phyloP scores from a whole-genome alignment of 2,888 invertebrate species.

The Halocaridina rubra region DNA sequence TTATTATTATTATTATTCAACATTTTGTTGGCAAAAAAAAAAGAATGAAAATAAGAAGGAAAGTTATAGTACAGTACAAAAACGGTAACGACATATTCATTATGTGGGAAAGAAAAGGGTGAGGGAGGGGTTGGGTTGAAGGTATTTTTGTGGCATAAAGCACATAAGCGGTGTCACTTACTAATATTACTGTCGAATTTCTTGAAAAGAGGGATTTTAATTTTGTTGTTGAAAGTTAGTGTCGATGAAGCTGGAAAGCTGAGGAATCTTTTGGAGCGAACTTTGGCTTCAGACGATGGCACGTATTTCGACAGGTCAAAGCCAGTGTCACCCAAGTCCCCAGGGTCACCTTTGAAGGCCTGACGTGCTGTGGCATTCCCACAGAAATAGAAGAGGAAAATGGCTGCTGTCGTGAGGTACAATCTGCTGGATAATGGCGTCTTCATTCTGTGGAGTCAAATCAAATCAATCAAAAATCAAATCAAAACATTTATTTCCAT shows the following conservation, averaged over 20 bases:
- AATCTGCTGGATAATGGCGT: not conserved
- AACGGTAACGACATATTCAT: too few relatives aligned
- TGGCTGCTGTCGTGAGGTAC: not conserved
- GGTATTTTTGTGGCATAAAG: too few relatives aligned
- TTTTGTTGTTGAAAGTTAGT: constrained; percentile 40
- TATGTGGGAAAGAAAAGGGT: too few relatives aligned
- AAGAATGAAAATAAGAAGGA: too few relatives aligned
- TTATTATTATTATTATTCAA: too few relatives aligned
- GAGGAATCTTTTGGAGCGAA: constrained; percentile 47
- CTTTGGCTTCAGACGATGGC: constrained; percentile 8
- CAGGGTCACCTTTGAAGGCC: constrained; percentile 47
- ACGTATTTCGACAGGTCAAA: constrained; percentile 37
- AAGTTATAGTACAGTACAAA: too few relatives aligned
- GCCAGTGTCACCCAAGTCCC: constrained; percentile 30
- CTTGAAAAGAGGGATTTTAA: constrained; percentile 54
- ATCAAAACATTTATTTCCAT: too few relatives aligned
- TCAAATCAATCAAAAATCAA: too few relatives aligned
- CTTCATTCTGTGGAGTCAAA: not conserved
- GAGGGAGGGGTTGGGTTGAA: too few relatives aligned
- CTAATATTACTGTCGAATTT: constrained; percentile 46
- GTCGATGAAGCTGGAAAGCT: constrained; percentile 50
- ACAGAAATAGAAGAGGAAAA: not conserved
- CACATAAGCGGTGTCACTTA: not conserved
- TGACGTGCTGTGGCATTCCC: not conserved
- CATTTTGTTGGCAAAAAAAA: too few relatives aligned